These are phyloP conservation scores for Imbricaverruca yamaguchii DNA, from an alignment of 2,888 invertebrate genomes.

Conservation along the genomic window DNA sequence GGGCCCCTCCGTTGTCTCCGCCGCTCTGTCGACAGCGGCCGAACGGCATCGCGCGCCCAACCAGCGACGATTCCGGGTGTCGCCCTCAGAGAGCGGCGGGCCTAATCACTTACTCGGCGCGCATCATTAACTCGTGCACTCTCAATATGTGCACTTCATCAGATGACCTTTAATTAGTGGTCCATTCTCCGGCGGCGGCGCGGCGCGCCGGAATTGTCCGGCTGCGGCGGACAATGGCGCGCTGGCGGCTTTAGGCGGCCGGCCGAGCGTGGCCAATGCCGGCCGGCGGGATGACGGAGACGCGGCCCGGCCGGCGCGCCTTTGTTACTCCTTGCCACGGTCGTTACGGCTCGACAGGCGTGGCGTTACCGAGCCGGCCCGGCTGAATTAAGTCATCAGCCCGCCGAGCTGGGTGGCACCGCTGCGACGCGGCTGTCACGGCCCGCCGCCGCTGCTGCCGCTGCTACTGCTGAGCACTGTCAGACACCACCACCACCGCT, in stretches of 20 bases:
- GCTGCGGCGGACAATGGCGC: constrained; percentile 17
- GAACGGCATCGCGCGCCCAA: too few relatives aligned
- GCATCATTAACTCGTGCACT: constrained; percentile 20
- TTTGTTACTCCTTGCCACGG: constrained; percentile 20
- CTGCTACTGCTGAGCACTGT: not conserved
- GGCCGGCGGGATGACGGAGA: not conserved
- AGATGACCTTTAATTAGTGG: constrained; percentile 20
- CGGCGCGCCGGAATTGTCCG: constrained; percentile 15
- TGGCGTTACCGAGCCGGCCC: constrained; percentile 8
- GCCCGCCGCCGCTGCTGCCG: not conserved
- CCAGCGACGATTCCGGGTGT: too few relatives aligned
- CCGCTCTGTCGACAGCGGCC: too few relatives aligned
- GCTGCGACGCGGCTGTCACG: not conserved
- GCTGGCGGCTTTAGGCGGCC: not conserved
- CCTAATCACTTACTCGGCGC: constrained; percentile 14
- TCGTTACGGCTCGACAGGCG: constrained; percentile 19
- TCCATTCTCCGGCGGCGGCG: constrained; percentile 17
- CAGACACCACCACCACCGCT: not conserved
- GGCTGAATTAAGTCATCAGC: constrained; percentile 18
- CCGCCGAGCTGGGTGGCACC: not conserved
- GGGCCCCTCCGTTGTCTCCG: not conserved
- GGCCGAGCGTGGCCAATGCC: constrained; percentile 1
- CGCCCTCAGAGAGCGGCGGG: not conserved
- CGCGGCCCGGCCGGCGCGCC: not conserved
- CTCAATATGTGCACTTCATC: constrained; percentile 21